Evolutionary conservation across 2,113 vertebrate genomes (phyloP).

Genomic region (Podarcis cretensis): DNA sequence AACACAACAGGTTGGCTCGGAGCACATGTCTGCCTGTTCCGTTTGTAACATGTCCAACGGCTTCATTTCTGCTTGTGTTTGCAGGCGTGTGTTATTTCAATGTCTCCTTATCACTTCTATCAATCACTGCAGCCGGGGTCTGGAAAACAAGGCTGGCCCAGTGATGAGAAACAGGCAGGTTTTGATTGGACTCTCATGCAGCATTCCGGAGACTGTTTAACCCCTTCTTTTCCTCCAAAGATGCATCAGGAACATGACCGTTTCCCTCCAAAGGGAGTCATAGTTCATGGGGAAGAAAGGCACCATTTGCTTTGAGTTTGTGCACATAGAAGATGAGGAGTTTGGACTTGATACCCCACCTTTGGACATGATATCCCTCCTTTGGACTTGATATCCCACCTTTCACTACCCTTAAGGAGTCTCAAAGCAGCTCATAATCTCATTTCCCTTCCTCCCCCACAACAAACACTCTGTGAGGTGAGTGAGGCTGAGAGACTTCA

Average conservation of each 20-base stretch:
- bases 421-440: too few relatives aligned
- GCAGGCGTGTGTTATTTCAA: constrained; percentile 57
- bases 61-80: constrained; percentile 47
- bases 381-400: too few relatives aligned
- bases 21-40: constrained; percentile 48
- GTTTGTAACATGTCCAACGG: constrained; percentile 54
- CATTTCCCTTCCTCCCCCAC: too few relatives aligned
- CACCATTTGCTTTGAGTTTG: constrained; percentile 25
- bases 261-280: constrained; percentile 35
- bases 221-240: constrained; percentile 59
- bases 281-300: constrained; percentile 22
- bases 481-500: too few relatives aligned
- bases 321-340: background rate
- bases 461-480: too few relatives aligned
- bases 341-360: too few relatives aligned
- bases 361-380: too few relatives aligned
- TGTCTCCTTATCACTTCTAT: constrained; percentile 70
- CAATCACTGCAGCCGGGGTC: constrained; percentile 53
- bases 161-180: constrained; percentile 66
- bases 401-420: too few relatives aligned
- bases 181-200: constrained; percentile 66
- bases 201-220: constrained; percentile 74
- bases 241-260: constrained; percentile 47
- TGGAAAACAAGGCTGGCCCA: constrained; percentile 46
- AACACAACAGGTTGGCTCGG: constrained; percentile 37